phyloP scores from a whole-genome alignment of 2,888 invertebrate genomes.

The Ophioninae sp. region DNA sequence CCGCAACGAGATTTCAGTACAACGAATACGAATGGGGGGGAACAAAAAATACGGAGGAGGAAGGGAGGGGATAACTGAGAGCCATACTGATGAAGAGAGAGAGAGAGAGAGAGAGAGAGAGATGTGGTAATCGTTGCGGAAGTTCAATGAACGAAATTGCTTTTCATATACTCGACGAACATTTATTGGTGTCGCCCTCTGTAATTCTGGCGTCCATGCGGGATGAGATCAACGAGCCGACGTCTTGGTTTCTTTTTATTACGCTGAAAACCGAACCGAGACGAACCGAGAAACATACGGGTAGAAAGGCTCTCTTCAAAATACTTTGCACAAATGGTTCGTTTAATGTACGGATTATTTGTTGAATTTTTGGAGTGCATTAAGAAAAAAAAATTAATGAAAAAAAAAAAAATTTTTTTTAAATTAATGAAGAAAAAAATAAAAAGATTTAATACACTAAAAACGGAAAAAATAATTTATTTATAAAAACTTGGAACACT shows the following conservation, averaged over 20 bases:
- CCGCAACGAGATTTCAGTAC: constrained; percentile 27
- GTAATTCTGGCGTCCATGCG: not conserved
- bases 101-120: not conserved
- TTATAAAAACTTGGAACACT: too few species aligned
- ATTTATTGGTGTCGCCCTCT: constrained; percentile 24
- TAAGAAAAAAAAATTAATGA: too few species aligned
- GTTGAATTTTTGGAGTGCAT: too few species aligned
- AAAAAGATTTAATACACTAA: too few species aligned
- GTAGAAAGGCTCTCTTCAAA: not conserved
- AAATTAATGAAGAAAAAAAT: too few species aligned
- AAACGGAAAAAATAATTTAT: too few species aligned
- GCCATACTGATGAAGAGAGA: constrained; percentile 1
- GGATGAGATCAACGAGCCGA: not conserved
- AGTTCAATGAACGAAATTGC: constrained; percentile 49
- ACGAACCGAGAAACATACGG: not conserved
- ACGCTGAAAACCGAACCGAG: not conserved
- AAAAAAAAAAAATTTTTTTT: too few species aligned
- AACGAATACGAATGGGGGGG: constrained; percentile 16
- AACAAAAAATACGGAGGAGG: not conserved
- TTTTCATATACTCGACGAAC: constrained; percentile 43
- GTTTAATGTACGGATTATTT: not conserved
- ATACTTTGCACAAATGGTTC: not conserved
- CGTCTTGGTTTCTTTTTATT: not conserved
- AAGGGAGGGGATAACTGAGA: not conserved
- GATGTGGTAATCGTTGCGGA: constrained; percentile 43